Evolutionary conservation across 2,888 invertebrate genomes (phyloP).

Genomic region (Zootermopsis nevadensis): DNA sequence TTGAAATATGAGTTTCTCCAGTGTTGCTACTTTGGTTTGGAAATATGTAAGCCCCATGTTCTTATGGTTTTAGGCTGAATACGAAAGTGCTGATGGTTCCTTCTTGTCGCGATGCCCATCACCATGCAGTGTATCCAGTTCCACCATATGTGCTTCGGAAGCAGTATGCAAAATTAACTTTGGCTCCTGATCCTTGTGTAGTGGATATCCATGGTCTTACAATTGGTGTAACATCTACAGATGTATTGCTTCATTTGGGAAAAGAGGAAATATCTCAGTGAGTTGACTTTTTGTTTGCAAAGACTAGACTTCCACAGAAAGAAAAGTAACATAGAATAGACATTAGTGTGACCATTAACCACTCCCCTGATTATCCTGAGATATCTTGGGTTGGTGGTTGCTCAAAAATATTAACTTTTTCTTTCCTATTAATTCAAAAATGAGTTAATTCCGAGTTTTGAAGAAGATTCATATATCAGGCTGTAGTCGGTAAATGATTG

Average conservation of each 20-base stretch:
- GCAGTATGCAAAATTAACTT: constrained; percentile 71
- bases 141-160: constrained; percentile 74
- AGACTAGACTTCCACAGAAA: too few relatives aligned
- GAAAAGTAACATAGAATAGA: not conserved
- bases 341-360: too few relatives aligned
- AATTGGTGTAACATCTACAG: constrained; percentile 84
- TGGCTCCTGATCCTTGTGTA: constrained; percentile 85
- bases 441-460: too few relatives aligned
- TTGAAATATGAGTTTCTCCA: too few relatives aligned
- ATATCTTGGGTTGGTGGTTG: too few relatives aligned
- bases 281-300: constrained; percentile 58
- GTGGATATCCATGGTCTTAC: constrained; percentile 81
- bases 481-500: too few relatives aligned
- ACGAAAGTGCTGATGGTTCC: constrained; percentile 82
- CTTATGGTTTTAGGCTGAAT: constrained; percentile 65
- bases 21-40: too few relatives aligned
- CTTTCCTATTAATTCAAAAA: too few relatives aligned
- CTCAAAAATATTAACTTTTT: too few relatives aligned
- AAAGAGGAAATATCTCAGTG: constrained; percentile 82
- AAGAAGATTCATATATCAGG: too few relatives aligned
- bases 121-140: constrained; percentile 85
- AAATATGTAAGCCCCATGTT: not conserved
- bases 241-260: constrained; percentile 84
- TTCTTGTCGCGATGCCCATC: constrained; percentile 81
- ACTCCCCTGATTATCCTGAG: too few relatives aligned